Evolutionary conservation across 2,888 invertebrate genomes (phyloP), one percentile per base, ranked within the genome.

Genomic region (Drosophila kokeensis): DNA sequence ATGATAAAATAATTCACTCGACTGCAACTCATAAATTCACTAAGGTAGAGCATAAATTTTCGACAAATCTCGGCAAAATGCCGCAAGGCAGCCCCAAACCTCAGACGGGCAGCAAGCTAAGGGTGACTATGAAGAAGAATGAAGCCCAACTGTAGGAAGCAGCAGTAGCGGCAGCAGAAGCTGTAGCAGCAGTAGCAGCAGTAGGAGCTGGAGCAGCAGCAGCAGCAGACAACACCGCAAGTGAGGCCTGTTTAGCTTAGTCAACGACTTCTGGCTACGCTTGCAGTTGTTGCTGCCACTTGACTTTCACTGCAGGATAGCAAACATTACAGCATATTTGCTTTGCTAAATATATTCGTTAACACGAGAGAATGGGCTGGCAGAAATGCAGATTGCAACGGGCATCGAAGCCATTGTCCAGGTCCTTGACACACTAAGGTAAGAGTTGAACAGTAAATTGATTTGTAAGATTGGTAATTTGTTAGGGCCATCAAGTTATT

Each of bases 1-100:
- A 86, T 88, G 90, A 89, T 89, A 89, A 89, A 89, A 90, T 89
- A 89, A 89, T 88, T 89, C 89, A 89, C 89, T 91, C 90, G 84
- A 84, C 87, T 88, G 90, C 87, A 85, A 89, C 83, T 89, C 89
- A 89, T 89, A 89, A 89, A 89, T 89, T 89, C 90, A 83, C 79
- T 75, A 84, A 90, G 89, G 89, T 83, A 81, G 89, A 79, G 91
- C 87, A 90, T 89, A 89, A 89, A 89, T 89, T 88, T 81, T 79
- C 90, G 64, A 83, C 87, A 87, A 87, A 87, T 87, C 87, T 87
- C 86, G 69, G 88, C 88, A 81, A 89, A 87, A 89, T 89, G 88
- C 87, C 88, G 87, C 87, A 87, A 87, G 76, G 86, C 82, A 89
- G 80, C 84, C 84, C 64, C 83, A 57, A 83, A 78, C 88, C 88